Percentiles rank a stretch among this genome's conserved stretches.
Conservation (phyloP, 2,113 vertebrate genomes). For the Rhynchomys soricoides region DNA sequence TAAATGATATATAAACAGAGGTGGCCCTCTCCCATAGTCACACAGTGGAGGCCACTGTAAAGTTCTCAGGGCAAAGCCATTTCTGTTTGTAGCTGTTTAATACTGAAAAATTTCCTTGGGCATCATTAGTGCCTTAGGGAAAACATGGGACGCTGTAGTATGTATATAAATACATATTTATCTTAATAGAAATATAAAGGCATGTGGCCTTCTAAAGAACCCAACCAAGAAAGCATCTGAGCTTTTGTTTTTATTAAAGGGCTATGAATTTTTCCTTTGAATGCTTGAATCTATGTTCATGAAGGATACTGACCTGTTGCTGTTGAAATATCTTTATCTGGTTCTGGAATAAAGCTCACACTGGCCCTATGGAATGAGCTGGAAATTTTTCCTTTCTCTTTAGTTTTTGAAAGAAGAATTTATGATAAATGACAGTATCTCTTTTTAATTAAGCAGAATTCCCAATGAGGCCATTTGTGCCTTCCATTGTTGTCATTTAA, state of each 20-base stretch:
- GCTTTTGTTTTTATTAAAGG: constrained; percentile 46
- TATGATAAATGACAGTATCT: not conserved
- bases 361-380: not conserved
- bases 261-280: constrained; percentile 21
- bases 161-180: not conserved
- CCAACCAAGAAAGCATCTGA: not conserved
- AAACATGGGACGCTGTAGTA: not conserved
- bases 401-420: constrained; percentile 4
- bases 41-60: not conserved
- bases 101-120: constrained; percentile 38
- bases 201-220: constrained; percentile 58
- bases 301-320: not conserved
- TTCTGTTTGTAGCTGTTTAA: constrained; percentile 49
- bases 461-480: not conserved
- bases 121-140: constrained; percentile 30
- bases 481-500: not conserved
- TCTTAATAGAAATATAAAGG: constrained; percentile 59
- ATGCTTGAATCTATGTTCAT: constrained; percentile 12
- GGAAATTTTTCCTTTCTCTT: not conserved
- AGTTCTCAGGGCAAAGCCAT: not conserved
- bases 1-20: constrained; percentile 17
- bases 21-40: not conserved
- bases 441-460: constrained; percentile 34
- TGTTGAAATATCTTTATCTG: not conserved
- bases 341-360: not conserved